Evolutionary conservation across 2,113 vertebrate species (phyloP).

Genomic region (Microcebus ravelobensis): DNA sequence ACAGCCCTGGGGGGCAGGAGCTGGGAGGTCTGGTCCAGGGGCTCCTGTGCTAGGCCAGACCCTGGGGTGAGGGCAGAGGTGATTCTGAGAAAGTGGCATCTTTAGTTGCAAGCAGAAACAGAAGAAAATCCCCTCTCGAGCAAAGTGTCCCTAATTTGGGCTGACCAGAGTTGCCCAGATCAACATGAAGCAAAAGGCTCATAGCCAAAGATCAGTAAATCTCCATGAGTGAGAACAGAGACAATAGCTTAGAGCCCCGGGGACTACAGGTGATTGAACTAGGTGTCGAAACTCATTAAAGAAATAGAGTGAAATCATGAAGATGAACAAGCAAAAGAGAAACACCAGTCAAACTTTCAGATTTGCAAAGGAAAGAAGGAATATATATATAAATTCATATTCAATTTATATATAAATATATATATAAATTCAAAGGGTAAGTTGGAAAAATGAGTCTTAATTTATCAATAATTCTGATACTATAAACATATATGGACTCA

Average conservation of each 20-base stretch:
- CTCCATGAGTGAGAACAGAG: neutral
- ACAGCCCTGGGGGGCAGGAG: neutral
- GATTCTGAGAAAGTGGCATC: neutral
- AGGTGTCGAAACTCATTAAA: neutral
- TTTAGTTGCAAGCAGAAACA: neutral
- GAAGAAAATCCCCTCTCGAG: neutral
- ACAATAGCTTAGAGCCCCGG: neutral
- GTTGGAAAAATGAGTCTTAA: neutral
- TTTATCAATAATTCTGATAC: neutral
- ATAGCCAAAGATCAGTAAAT: neutral
- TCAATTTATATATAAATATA: too few relatives aligned
- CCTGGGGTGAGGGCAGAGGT: neutral
- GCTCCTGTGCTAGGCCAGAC: neutral
- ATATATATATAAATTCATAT: too few relatives aligned
- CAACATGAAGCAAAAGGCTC: neutral
- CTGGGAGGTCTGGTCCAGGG: neutral
- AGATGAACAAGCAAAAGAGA: neutral
- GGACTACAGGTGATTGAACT: neutral
- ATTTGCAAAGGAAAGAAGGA: neutral
- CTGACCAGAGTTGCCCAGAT: neutral
- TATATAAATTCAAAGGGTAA: neutral
- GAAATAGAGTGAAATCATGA: neutral
- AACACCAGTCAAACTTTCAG: neutral
- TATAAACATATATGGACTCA: neutral
- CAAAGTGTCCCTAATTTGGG: neutral